Percentiles rank a stretch among this genome's conserved stretches.
phyloP scores from a whole-genome alignment of 92 coral and sea anemone species.

The Siderastrea siderea region DNA sequence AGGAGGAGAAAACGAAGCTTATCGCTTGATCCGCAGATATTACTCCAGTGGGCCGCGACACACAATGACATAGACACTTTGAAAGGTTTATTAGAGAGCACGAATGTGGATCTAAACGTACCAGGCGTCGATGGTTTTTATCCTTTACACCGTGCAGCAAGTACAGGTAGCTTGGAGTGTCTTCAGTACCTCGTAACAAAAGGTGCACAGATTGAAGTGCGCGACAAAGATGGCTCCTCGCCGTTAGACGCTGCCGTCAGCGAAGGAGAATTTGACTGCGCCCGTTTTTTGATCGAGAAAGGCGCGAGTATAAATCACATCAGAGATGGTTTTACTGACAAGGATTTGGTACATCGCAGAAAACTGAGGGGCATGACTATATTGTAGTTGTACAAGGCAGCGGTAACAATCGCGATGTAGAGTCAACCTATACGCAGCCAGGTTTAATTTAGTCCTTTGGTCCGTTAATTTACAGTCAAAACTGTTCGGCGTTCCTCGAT shows the following conservation, averaged over 20 bases:
- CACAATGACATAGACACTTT: constrained; percentile 89
- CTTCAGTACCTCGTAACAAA: constrained; percentile 80
- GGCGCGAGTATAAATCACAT: constrained; percentile 91
- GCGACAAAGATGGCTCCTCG: constrained; percentile 84
- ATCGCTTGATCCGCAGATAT: constrained; percentile 88
- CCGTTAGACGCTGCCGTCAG: constrained; percentile 93
- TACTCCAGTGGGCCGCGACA: constrained; percentile 91
- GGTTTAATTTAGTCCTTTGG: too few species aligned
- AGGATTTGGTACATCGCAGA: constrained; percentile 9
- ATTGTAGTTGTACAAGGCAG: not conserved
- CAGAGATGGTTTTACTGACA: constrained; percentile 86
- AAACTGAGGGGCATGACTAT: constrained; percentile 6
- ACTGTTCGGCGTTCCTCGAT: not conserved
- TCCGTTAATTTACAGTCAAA: not conserved
- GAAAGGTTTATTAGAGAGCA: constrained; percentile 65
- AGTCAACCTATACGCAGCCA: too few species aligned
- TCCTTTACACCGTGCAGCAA: constrained; percentile 91
- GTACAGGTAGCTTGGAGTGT: constrained; percentile 91
- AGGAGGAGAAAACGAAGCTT: constrained; percentile 82
- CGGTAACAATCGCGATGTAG: not conserved
- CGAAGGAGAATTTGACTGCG: constrained; percentile 99
- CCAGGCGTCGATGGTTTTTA: constrained; percentile 87
- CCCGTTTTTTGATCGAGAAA: constrained; percentile 77
- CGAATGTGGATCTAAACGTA: constrained; percentile 72
- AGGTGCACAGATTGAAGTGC: constrained; percentile 88